Base-by-base conservation (phyloP, 2,797 vertebrate species). In the Clarias laeviceps region DNA sequence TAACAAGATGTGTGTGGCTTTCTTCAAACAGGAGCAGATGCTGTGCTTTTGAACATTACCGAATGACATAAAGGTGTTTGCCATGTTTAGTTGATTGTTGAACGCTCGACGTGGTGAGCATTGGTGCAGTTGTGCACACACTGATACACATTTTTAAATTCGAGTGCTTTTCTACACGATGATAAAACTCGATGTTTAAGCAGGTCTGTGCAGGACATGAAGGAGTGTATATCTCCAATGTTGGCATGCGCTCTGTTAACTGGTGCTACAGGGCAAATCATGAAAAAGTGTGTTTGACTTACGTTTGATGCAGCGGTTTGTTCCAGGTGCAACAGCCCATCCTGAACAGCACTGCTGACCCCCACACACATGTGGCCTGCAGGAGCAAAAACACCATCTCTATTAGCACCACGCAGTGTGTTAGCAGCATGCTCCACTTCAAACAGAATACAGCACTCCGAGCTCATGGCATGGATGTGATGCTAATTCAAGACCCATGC, bases 291-390 rank as follows among this genome's bases (percentile, higher is more conserved):
- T 64, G 82, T 76, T 64, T n/a, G 89, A 96, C 97, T 98, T 93
- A 99, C 97, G 97, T 95, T 98, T 99, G 91, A 99, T 97, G 91
- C 97, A 99, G 90, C 89, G 96, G 88, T 96, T 97, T 92, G 97
- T 97, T 92, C 97, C 94, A 6, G 96, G 96, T 82, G 97, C 97
- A 2, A 96, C 91, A 17, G 96, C 96, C 97, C 97, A 99, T 85
- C 97, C 97, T 1, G 97, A 96, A 94, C 97, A 99, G 93, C 97
- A 99, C 89, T 97, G 97, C 86, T 97, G 96, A 93, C 97, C 96
- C 93, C 97, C 97, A 81, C 97, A 99, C 89, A 97, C 96, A 6
- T 99, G 98, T 72, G 97, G 96, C 92, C 97, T 99, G 93, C 83
- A 87, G 76, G 90, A 87, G 20, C 68, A 32, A 77, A 83, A 89